phyloP scores from a whole-genome alignment of 2,888 invertebrate genomes.

The Clunio marinus region DNA sequence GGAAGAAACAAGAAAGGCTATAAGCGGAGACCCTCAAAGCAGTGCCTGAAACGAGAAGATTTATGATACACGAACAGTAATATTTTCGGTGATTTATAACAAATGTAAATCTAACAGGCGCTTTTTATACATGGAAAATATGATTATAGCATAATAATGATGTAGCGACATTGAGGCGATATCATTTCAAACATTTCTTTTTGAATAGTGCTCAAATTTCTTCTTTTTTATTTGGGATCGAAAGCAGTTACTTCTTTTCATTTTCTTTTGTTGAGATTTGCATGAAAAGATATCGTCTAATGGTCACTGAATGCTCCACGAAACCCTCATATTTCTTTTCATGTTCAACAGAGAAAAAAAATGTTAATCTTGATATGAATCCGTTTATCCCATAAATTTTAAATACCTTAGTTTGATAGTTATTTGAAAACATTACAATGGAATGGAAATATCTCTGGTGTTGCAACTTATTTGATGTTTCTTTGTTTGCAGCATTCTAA shows the following conservation, averaged over 20 bases:
- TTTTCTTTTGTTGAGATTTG: constrained; percentile 12
- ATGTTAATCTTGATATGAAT: background rate
- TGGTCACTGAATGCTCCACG: constrained; percentile 33
- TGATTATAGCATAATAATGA: constrained; percentile 32
- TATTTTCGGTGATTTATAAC: constrained; percentile 33
- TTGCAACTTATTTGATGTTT: no score
- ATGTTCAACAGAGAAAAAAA: background rate
- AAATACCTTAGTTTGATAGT: no score
- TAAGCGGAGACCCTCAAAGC: background rate
- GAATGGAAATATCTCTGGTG: no score
- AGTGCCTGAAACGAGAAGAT: constrained; percentile 33
- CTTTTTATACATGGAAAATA: constrained; percentile 1
- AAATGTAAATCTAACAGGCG: constrained; percentile 36
- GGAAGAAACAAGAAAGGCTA: background rate
- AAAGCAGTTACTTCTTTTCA: background rate
- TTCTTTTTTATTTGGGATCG: background rate
- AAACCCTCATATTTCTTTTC: constrained; percentile 35
- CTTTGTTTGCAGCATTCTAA: no score
- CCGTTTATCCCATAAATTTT: background rate
- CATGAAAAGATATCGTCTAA: constrained; percentile 21
- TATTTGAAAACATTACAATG: no score
- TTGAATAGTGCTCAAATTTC: background rate
- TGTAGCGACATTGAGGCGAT: constrained; percentile 23
- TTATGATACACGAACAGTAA: constrained; percentile 24
- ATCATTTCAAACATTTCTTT: background rate